phyloP scores from a whole-genome alignment of 2,888 invertebrate genomes.

The Muscina levida region DNA sequence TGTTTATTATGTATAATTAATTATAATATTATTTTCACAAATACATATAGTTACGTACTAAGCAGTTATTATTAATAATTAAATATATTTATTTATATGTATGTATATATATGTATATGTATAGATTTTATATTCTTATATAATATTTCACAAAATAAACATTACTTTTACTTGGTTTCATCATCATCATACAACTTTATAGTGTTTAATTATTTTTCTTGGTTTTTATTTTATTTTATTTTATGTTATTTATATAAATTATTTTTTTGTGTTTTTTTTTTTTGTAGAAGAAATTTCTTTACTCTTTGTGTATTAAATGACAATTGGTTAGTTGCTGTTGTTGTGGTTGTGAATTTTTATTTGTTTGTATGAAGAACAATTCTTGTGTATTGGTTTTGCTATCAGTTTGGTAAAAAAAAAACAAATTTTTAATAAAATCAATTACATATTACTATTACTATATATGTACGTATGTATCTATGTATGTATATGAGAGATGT shows the following conservation, averaged over 20 bases:
- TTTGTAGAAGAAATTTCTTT: constrained; percentile 62
- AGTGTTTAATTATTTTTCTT: background rate
- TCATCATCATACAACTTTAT: constrained; percentile 48
- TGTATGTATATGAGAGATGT: no score
- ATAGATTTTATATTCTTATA: constrained; percentile 46
- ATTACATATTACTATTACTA: no score
- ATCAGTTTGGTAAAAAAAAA: no score
- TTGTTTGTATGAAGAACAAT: no score
- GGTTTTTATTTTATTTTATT: constrained; percentile 5
- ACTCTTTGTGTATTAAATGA: constrained; percentile 4
- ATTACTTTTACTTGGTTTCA: constrained; percentile 41
- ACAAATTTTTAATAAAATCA: no score
- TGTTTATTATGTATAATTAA: constrained; percentile 46
- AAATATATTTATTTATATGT: constrained; percentile 47
- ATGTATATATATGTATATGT: constrained; percentile 46
- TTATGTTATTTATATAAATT: constrained; percentile 36
- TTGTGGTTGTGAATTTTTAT: constrained; percentile 32
- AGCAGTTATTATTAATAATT: constrained; percentile 61
- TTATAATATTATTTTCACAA: constrained; percentile 54
- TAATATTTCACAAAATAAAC: constrained; percentile 66
- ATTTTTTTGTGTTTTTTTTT: constrained; percentile 55
- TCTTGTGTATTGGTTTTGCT: no score
- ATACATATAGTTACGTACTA: constrained; percentile 61
- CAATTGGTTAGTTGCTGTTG: background rate
- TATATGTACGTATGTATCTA: no score